A percentile compares a stretch with the other conserved stretches of the same genome.
Conservation (phyloP, 2,113 vertebrate species). For the Boulengeromyrus knoepffleri region DNA sequence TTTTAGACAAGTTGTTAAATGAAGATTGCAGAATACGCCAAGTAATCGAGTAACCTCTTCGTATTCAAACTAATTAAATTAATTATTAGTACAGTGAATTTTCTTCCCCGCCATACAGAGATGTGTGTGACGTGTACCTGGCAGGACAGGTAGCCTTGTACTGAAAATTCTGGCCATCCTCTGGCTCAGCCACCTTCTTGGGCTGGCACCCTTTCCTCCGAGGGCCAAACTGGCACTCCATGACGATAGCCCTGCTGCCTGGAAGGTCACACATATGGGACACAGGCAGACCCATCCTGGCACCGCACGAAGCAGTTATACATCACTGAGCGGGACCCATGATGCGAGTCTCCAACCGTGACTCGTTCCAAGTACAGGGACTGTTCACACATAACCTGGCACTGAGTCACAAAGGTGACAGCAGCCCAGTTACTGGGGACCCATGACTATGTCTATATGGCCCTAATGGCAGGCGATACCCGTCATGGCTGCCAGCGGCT, state of each 20-base stretch:
- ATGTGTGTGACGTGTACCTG: conserved; percentile 47
- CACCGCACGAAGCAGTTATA: neutral
- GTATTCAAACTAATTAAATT: neutral
- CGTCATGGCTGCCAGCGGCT: neutral
- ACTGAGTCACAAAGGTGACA: neutral
- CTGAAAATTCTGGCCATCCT: conserved; percentile 49
- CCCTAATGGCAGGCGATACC: neutral
- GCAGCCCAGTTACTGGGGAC: neutral
- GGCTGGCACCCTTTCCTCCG: conserved; percentile 72
- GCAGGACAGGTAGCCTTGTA: conserved; percentile 76
- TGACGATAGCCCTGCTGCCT: conserved; percentile 80
- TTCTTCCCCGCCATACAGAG: neutral
- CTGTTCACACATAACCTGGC: neutral
- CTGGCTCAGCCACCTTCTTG: conserved; percentile 62
- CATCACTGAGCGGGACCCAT: neutral
- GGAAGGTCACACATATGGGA: conserved; percentile 27
- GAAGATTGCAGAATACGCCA: neutral
- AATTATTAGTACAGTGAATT: neutral
- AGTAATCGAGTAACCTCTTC: neutral
- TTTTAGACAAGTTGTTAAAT: neutral
- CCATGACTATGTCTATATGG: neutral
- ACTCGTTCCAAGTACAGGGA: neutral
- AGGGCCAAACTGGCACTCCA: conserved; percentile 80
- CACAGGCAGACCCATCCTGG: conserved; percentile 28
- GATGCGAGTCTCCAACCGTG: neutral